Conservation (phyloP, 2,113 vertebrate species). For the Otocyon megalotis region DNA sequence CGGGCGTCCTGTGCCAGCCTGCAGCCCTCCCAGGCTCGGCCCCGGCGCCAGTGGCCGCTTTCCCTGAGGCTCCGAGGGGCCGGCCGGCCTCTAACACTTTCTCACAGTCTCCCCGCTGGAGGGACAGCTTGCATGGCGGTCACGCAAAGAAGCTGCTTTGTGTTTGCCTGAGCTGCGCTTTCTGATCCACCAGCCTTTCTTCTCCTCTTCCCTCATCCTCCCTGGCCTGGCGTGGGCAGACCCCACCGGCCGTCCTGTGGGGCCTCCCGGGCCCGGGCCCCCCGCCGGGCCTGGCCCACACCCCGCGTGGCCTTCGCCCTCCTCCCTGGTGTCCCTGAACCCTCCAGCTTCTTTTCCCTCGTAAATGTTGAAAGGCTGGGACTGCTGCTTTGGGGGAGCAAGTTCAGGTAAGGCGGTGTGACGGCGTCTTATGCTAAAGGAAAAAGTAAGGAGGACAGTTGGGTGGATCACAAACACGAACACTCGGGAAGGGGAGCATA, state of each 20-base stretch:
- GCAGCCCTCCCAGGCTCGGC: not conserved
- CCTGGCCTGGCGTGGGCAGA: not conserved
- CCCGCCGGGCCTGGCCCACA: not conserved
- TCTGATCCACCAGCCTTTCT: not conserved
- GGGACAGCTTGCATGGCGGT: not conserved
- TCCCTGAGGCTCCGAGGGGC: not conserved
- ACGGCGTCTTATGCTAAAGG: rapidly evolving
- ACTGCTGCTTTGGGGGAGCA: not conserved
- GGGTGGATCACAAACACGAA: rapidly evolving
- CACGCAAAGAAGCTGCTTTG: not conserved
- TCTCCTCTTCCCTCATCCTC: not conserved
- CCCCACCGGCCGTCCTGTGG: not conserved
- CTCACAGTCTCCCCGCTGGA: conserved; percentile 55
- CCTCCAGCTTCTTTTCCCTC: not conserved
- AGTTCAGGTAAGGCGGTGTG: not conserved
- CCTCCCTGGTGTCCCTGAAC: not conserved
- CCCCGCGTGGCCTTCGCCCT: rapidly evolving
- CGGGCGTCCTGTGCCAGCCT: not conserved
- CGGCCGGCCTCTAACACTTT: not conserved
- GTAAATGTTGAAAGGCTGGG: not conserved
- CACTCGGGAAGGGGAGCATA: rapidly evolving
- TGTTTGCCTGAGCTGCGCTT: not conserved
- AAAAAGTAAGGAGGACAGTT: rapidly evolving
- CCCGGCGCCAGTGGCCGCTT: not conserved
- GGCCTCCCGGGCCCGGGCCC: not conserved